A percentile compares a stretch with the other conserved stretches of the same genome.
Evolutionary conservation across 2,888 invertebrate species (phyloP).

Genomic region (Acleris literana): DNA sequence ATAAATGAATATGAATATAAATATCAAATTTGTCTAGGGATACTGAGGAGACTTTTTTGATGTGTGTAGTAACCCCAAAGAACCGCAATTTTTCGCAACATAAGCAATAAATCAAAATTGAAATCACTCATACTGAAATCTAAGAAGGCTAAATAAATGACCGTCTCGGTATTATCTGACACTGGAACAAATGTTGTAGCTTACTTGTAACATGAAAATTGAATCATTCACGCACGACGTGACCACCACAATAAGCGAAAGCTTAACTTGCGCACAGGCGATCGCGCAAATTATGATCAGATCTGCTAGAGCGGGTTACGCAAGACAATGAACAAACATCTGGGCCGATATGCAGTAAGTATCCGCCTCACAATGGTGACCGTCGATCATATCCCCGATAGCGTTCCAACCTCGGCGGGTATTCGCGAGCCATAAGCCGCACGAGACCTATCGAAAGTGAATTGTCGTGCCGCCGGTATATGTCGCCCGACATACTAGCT

Average conservation of each 20-base stretch:
- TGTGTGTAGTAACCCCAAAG: too few relatives aligned
- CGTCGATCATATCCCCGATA: constrained; percentile 78
- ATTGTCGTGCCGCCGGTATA: constrained; percentile 65
- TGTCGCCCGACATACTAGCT: constrained; percentile 60
- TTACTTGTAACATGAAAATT: constrained; percentile 59
- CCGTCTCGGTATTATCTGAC: constrained; percentile 40
- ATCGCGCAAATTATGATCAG: constrained; percentile 74
- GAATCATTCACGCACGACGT: constrained; percentile 78
- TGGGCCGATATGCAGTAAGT: constrained; percentile 72
- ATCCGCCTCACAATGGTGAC: constrained; percentile 68
- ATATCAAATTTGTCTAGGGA: too few relatives aligned
- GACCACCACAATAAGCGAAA: constrained; percentile 67
- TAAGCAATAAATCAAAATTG: too few relatives aligned
- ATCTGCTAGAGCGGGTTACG: constrained; percentile 75
- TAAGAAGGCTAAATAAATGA: not conserved
- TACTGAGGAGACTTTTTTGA: too few relatives aligned
- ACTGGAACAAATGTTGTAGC: constrained; percentile 56
- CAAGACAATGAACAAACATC: constrained; percentile 76
- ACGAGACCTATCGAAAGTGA: constrained; percentile 77
- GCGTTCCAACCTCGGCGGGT: constrained; percentile 65
- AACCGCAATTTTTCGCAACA: too few relatives aligned
- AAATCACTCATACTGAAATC: too few relatives aligned
- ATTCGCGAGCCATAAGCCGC: constrained; percentile 70
- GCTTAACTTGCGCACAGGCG: constrained; percentile 59
- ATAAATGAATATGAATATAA: too few relatives aligned